Conservation (phyloP, 1,140 invertebrate species). For the Choristoneura fumiferana region DNA sequence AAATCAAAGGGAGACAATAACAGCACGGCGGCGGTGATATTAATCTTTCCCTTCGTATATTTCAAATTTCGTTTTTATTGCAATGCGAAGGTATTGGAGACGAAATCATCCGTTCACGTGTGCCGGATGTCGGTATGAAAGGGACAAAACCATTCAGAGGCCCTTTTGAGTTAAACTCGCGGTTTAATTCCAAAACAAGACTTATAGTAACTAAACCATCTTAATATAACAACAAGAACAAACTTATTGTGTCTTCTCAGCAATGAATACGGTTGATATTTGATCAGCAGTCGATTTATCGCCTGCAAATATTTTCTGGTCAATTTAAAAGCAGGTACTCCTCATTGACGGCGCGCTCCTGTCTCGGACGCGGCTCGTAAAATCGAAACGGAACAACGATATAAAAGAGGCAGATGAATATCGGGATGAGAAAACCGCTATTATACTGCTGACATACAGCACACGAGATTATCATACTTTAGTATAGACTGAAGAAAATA, state of each 20-base stretch:
- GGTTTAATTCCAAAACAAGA: conserved; percentile 55
- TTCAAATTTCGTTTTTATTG: conserved; percentile 47
- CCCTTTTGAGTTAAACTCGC: conserved; percentile 50
- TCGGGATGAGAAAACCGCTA: conserved; percentile 57
- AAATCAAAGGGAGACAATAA: conserved; percentile 37
- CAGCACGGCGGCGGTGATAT: conserved; percentile 32
- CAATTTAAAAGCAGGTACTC: conserved; percentile 17
- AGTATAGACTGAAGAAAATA: too few relatives aligned
- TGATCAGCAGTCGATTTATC: neutral
- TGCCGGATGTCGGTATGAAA: conserved; percentile 60
- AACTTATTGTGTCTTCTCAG: neutral
- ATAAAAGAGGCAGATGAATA: conserved; percentile 66
- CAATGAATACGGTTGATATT: neutral
- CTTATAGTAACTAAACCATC: conserved; percentile 34
- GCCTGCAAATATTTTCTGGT: conserved; percentile 6
- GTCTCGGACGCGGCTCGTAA: conserved; percentile 50
- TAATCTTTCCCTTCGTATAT: conserved; percentile 32
- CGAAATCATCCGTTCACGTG: conserved; percentile 54
- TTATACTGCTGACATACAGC: conserved; percentile 41
- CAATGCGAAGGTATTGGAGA: conserved; percentile 24
- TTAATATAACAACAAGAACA: neutral
- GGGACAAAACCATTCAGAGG: conserved; percentile 54
- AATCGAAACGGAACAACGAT: conserved; percentile 60
- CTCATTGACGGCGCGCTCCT: conserved; percentile 53
- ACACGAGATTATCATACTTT: neutral